Conservation (phyloP, 2,888 invertebrate species). For the Lasioglossum lativentre region DNA sequence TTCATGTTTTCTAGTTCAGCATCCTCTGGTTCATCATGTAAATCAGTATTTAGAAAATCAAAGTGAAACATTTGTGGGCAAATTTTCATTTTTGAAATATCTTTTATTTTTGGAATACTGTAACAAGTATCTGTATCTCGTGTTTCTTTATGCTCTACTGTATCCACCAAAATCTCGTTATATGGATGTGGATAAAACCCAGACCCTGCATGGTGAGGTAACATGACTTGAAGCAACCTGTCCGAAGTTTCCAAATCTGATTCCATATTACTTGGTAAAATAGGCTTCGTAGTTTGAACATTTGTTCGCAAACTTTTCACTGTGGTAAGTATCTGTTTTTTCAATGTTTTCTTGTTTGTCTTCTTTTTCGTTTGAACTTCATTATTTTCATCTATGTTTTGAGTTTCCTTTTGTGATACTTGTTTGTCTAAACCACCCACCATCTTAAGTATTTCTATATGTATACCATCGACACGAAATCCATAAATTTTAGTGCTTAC, state of each 20-base stretch:
- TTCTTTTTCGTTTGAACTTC: slow-evolving; percentile 22
- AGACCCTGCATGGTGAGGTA: slow-evolving; percentile 73
- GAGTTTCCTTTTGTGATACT: slow-evolving; percentile 36
- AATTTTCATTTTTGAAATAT: slow-evolving; percentile 83
- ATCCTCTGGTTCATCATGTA: slow-evolving; percentile 84
- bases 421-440: slow-evolving; percentile 88
- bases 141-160: slow-evolving; percentile 19
- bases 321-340: slow-evolving; percentile 62
- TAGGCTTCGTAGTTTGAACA: slow-evolving; percentile 63
- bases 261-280: slow-evolving; percentile 66
- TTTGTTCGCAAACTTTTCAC: slow-evolving; percentile 68
- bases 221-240: slow-evolving; percentile 71
- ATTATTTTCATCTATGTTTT: slow-evolving; percentile 63
- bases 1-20: slow-evolving; percentile 11
- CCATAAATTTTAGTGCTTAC: slow-evolving; percentile 96
- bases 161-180: slow-evolving; percentile 75
- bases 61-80: slow-evolving; percentile 88
- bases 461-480: slow-evolving; percentile 93
- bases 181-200: slow-evolving; percentile 69
- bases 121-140: slow-evolving; percentile 18
- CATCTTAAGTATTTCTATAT: slow-evolving; percentile 92
- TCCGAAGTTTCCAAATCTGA: slow-evolving; percentile 77
- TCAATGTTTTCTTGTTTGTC: slow-evolving; percentile 67
- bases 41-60: slow-evolving; percentile 87
- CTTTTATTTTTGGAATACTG: slow-evolving; percentile 72